Base-by-base conservation (phyloP, 2,113 vertebrate genomes). In the Elgaria multicarinata region DNA sequence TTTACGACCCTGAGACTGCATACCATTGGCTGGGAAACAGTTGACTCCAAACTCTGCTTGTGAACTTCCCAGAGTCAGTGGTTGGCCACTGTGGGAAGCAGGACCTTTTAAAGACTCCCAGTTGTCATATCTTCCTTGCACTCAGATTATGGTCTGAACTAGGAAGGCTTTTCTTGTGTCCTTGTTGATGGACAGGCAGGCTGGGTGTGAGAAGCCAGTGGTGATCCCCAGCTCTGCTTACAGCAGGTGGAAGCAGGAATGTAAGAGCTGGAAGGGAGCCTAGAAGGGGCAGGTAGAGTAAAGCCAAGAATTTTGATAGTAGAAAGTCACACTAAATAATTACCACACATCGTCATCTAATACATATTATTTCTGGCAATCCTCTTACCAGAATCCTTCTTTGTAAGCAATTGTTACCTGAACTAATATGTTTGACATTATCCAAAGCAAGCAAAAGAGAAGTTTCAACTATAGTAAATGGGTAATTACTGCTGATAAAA, bases 391-490 rank as follows among this genome's bases (percentile, higher is more conserved):
- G 3, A 62, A 75, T 64, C 74, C 18, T 74, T 82, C n/a, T 82
- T 42, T 74, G 62, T 50, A 83, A 82, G 39, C 62, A 20, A 88
- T 64, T 83, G 62, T 64, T 83, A 64, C 71, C 46, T 71, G 46
- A 72, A 87, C 24, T 16, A 88, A 36, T 42, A 24, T 31, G 8
- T 58, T 72, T n/a, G 83, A 74, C 75, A 28, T 9, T 28, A 64
- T 66, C 33, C 39, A 72, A 55, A 22, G 39, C 39, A 64, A 50
- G 28, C 13, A 83, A 50, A 75, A 74, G 10, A 33, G 12, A 74
- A 46, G 53, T 36, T 46, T 88, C 67, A 88, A n/a, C 39, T 83
- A 72, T 72, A 88, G 50, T 42, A 83, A 79, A 67, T 83, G 58
- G 6, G 69, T 64, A 67, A 79, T 87, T 79, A 33, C 62, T 53